Evolutionary conservation across 2,888 invertebrate genomes (phyloP), one percentile per base, ranked within the genome.

Genomic region (Dryadula phaetusa): DNA sequence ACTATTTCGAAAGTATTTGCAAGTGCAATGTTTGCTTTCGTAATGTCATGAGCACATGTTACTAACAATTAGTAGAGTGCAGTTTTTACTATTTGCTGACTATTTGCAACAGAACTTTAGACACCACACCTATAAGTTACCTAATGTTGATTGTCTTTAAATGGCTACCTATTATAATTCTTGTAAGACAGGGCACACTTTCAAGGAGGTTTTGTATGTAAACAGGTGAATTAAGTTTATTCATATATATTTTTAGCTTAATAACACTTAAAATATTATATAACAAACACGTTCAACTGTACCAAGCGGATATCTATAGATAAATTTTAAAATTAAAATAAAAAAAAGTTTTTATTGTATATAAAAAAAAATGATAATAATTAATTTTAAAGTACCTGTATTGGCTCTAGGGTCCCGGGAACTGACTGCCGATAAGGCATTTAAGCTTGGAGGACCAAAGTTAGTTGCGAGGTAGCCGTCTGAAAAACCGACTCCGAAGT

Each of bases 361-460:
- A n/a, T n/a, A n/a, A n/a, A n/a, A n/a, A n/a, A n/a, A n/a, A n/a
- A n/a, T n/a, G n/a, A n/a, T n/a, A n/a, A n/a, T n/a, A n/a, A n/a
- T 37, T 37, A 37, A 12, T 37, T 16, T 40, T 16, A 4, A 56
- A 2, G 12, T 83, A 93, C 93, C 93, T 82, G 85, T 92, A 79
- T 94, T 93, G 52, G 92, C 93, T 80, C 94, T 86, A 25, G 94
- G 94, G 77, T 95, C 95, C 77, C 95, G 92, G 44, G 87, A 83
- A 8, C 87, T 87, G 2, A 90, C 90, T 16, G 83, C 76, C 2
- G 90, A 83, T 8, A 93, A 82, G 20, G 84, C 83, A 70, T 88
- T 93, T 65, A 87, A 85, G 62, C 83, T 85, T 54, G 90, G 90
- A 22, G 85, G 87, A 47, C 91, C 92, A 37, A 90, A 92, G 65